phyloP scores from a whole-genome alignment of 2,797 vertebrate species.

The Sebastes matsubarae region DNA sequence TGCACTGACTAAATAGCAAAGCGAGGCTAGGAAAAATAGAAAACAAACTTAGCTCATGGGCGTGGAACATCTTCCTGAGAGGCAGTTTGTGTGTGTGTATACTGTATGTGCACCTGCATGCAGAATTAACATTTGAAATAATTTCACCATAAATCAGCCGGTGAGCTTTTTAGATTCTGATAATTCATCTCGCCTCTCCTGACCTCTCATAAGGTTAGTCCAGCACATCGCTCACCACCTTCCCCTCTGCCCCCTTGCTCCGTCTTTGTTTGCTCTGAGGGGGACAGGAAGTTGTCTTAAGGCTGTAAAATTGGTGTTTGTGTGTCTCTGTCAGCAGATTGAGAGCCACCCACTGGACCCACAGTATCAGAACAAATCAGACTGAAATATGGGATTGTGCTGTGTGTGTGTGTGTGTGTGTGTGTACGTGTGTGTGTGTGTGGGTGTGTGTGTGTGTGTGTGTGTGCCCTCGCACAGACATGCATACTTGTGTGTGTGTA shows the following conservation, averaged over 20 bases:
- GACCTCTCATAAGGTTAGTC: constrained; percentile 18
- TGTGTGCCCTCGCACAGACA: neutral
- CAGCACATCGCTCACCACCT: constrained; percentile 14
- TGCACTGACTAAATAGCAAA: constrained; percentile 30
- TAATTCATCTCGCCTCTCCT: constrained; percentile 14
- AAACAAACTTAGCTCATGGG: neutral
- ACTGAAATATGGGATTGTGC: constrained; percentile 71
- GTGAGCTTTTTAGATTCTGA: constrained; percentile 12
- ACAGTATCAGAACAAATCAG: constrained; percentile 81
- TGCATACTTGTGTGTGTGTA: constrained; percentile 43
- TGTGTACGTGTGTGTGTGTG: neutral
- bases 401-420: constrained; percentile 1
- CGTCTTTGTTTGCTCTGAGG: constrained; percentile 71
- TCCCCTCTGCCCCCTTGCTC: constrained; percentile 37
- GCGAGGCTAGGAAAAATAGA: constrained; percentile 3
- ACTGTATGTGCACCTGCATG: neutral
- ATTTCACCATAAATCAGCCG: neutral
- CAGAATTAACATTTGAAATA: constrained; percentile 6
- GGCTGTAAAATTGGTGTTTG: constrained; percentile 75
- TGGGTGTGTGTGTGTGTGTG: neutral
- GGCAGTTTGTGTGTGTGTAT: neutral
- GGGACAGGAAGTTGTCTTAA: constrained; percentile 75
- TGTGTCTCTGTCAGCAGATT: constrained; percentile 77
- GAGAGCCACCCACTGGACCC: constrained; percentile 77
- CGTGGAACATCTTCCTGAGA: constrained; percentile 8